These are phyloP conservation scores for Hydrotaea diabolus DNA, from an alignment of 2,888 invertebrate species.

Conservation along the genomic window DNA sequence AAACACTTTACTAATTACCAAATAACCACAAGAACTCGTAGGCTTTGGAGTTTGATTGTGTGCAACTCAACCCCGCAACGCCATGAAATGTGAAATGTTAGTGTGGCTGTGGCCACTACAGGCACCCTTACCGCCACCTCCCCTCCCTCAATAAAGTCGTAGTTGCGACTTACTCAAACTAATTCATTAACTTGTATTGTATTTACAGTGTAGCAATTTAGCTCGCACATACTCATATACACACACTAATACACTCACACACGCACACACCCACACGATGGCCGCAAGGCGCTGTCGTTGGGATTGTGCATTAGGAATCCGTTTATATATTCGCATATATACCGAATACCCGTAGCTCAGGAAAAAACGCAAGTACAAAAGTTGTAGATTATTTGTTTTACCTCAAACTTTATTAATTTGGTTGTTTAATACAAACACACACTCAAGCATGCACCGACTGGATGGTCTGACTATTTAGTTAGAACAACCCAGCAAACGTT, in stretches of 20 bases:
- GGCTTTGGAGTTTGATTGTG: neutral
- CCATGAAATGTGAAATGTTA: neutral
- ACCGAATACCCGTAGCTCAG: neutral
- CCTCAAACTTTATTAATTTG: slow-evolving; percentile 30
- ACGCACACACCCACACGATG: neutral
- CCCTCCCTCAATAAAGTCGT: neutral
- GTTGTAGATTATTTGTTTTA: slow-evolving; percentile 16
- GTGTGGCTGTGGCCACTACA: neutral
- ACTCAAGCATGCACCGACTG: too few species aligned
- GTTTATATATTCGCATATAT: neutral
- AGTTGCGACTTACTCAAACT: slow-evolving; percentile 27
- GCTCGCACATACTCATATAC: neutral
- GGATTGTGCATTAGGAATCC: neutral
- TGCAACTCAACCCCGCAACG: neutral
- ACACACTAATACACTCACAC: neutral
- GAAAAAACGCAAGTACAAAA: neutral
- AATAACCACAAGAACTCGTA: slow-evolving; percentile 4
- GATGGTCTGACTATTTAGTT: too few species aligned
- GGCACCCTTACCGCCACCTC: neutral
- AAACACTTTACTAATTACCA: slow-evolving; percentile 20
- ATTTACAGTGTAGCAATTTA: neutral
- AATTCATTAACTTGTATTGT: slow-evolving; percentile 39
- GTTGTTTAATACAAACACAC: neutral
- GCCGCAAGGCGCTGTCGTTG: too few species aligned
- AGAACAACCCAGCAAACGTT: neutral